Percentiles rank a stretch among this genome's conserved stretches.
Evolutionary conservation across 2,113 vertebrate genomes (phyloP).

Genomic region (Hypocryptadius cinnamomeus): DNA sequence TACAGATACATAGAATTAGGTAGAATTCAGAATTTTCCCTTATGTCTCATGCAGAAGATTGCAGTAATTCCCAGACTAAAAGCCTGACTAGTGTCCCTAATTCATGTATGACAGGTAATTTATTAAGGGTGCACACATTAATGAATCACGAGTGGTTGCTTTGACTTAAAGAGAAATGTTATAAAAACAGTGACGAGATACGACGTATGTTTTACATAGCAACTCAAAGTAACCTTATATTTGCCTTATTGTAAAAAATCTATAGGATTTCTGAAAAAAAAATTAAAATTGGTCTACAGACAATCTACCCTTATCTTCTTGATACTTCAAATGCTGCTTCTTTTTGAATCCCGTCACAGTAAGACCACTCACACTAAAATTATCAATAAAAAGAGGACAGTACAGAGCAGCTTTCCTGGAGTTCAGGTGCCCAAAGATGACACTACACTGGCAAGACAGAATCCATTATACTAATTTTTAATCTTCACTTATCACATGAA

Average conservation of each 20-base stretch:
- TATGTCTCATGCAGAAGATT: background rate
- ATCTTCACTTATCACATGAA: background rate
- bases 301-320: background rate
- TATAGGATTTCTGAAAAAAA: background rate
- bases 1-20: background rate
- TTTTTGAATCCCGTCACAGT: background rate
- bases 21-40: background rate
- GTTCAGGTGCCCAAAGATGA: background rate
- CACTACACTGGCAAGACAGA: background rate
- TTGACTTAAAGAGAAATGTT: background rate
- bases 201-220: background rate
- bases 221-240: background rate
- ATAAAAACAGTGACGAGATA: background rate
- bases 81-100: constrained; percentile 34
- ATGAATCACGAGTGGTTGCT: constrained; percentile 6
- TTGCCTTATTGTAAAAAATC: background rate
- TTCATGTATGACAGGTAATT: background rate
- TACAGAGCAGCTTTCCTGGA: background rate
- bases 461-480: background rate
- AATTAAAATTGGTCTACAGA: background rate
- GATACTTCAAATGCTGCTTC: background rate
- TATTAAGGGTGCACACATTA: background rate
- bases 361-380: background rate
- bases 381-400: background rate
- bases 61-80: background rate